These are phyloP conservation scores for Tipula vernalis DNA, from an alignment of 2,888 invertebrate genomes.

Conservation along the genomic window DNA sequence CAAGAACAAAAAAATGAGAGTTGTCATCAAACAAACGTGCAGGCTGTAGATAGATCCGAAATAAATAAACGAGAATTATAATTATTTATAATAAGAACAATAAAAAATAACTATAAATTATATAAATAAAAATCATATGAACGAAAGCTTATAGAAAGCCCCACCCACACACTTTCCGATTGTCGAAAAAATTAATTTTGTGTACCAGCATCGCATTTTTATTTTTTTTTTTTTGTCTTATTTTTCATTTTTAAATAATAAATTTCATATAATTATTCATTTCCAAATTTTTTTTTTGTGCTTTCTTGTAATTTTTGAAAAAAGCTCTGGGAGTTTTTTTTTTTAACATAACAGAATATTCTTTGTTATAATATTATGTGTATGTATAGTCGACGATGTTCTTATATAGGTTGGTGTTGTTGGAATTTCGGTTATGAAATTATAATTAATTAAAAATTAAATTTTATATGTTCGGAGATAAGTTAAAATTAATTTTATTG, in stretches of 20 bases:
- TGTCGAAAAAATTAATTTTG: background rate
- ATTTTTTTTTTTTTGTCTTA: background rate
- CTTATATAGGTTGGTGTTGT: background rate
- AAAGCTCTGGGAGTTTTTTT: background rate
- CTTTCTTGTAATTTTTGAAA: background rate
- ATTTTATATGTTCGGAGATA: conserved; percentile 4
- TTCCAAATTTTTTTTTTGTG: background rate
- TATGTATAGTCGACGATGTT: background rate
- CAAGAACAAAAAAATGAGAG: background rate
- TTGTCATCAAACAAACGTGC: background rate
- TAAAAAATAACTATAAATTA: background rate
- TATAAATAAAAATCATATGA: background rate
- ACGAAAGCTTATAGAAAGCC: background rate
- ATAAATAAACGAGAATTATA: background rate
- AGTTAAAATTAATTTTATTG: conserved; percentile 4
- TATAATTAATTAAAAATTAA: background rate
- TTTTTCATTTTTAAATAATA: background rate
- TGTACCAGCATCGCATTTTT: background rate
- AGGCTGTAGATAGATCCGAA: background rate
- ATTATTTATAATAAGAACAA: background rate
- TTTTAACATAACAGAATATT: background rate
- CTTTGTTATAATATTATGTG: background rate
- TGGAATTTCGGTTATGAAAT: background rate
- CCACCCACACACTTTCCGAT: background rate
- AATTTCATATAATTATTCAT: background rate